Base-by-base conservation (phyloP, 2,888 invertebrate genomes). In the Callosobruchus maculatus region DNA sequence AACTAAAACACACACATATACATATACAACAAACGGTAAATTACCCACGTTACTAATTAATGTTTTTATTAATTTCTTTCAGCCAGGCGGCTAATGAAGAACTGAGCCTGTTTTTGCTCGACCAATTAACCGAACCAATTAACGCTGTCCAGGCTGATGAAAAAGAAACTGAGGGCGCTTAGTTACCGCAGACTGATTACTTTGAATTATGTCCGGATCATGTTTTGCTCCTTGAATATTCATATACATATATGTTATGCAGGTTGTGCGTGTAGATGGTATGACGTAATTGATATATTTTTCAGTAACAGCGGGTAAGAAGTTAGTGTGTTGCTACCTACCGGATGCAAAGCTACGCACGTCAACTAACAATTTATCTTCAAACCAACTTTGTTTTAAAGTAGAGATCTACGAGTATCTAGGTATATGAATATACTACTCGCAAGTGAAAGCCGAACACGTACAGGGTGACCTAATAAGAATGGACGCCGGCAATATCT, bases 21-120 rank as follows among this genome's bases (percentile, higher is more conserved):
- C 73, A 67, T 70, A 76, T n/a, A 68, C 72, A 75, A 71, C 67
- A 67, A 22, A 30, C 73, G 71, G 71, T 73, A 67, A 69, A 74
- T 67, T 67, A 73, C 73, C 20, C 70, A 67, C 70, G 72, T 72
- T 73, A 71, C 74, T 70, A 73, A 74, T 76, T 74, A 76, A 74
- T 68, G 74, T 71, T 75, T 76, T 76, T 73, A 76, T 74, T 75
- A 75, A 75, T 76, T 75, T 76, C 70, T 49, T 72, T 74, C 22
- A 67, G 68, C 22, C 26, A n/a, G 67, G 67, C 22, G 1, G 49
- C 49, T 49, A 49, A 49, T 49, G 49, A 49, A 49, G 49, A 49
- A 49, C 1, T 49, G 49, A 49, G 13, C 49, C 13, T 49, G 49
- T 49, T 49, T 49, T 49, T 49, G 49, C 18, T 1, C n/a, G n/a